Evolutionary conservation across 2,797 vertebrate species (phyloP), one percentile per base, ranked within the genome.

Genomic region (Oophaga sylvatica): DNA sequence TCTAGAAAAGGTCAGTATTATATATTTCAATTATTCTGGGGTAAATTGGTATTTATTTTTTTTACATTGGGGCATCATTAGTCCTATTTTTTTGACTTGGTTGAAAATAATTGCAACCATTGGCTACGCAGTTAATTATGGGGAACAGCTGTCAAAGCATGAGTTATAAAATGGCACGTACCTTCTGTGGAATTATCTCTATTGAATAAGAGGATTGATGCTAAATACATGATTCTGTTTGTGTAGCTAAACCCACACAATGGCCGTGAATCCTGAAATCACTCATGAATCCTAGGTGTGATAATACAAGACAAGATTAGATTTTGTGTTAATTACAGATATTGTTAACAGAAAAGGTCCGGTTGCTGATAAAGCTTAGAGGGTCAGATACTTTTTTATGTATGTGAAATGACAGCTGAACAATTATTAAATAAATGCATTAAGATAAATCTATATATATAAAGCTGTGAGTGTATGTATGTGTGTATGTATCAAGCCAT

Each of bases 91-190:
- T 67, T 57, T 78, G 35, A 67, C 75, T 63, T 73, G 71, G 3
- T 65, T 77, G 41, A n/a, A 85, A 65, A 76, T 77, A 19, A 85
- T 65, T 62, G 83, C 71, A 78, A 16, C 68, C 35, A 85, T 65
- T 26, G 35, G 75, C 41, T 85, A 85, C 78, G 78, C 75, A 79
- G 75, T 85, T 85, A 85, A 85, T 68, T 85, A 85, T 19, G 68
- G 62, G 41, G 41, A 79, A 78, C 75, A 85, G 75, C 84, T 85
- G 75, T 79, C 60, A 68, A 29, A 76, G 60, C 75, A 65, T 85
- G 75, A 79, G 75, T 68, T 68, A 67, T 76, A 67, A 67, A 85
- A 79, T 78, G 75, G 41, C 60, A 78, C 29, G 84, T 67, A 60
- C 20, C 57, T 85, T 79, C 84, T 85, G n/a, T 85, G 41, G 45